These are phyloP conservation scores for Drosophila rhopaloa DNA, from an alignment of 1,140 invertebrate species.

Conservation along the genomic window DNA sequence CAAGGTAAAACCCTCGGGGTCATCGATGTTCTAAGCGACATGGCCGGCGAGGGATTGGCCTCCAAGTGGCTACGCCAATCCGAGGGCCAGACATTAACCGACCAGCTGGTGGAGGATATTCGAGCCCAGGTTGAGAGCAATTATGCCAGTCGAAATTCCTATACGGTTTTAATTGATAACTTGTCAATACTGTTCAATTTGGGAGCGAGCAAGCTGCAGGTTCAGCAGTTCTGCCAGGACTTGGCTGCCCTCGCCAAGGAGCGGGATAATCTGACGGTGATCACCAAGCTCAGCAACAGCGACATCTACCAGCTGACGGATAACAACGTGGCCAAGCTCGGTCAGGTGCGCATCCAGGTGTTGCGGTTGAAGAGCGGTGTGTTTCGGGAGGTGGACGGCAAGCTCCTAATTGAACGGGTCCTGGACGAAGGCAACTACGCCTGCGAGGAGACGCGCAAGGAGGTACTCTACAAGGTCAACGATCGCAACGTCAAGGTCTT, in stretches of 20 bases:
- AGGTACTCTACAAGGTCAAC: slow-evolving; percentile 89
- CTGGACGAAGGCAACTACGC: slow-evolving; percentile 80
- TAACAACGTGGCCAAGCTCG: slow-evolving; percentile 87
- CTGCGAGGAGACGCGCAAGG: slow-evolving; percentile 75
- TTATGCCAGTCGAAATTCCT: slow-evolving; percentile 66
- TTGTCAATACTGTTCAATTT: slow-evolving; percentile 89
- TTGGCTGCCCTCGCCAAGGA: slow-evolving; percentile 83
- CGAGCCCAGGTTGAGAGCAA: slow-evolving; percentile 60
- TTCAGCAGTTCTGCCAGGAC: slow-evolving; percentile 80
- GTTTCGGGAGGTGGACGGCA: slow-evolving; percentile 89
- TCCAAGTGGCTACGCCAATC: slow-evolving; percentile 71
- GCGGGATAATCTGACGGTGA: slow-evolving; percentile 84
- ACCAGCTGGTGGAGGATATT: slow-evolving; percentile 66
- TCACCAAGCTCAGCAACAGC: slow-evolving; percentile 85
- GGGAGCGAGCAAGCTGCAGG: slow-evolving; percentile 80
- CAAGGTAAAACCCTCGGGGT: slow-evolving; percentile 86
- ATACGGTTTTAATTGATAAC: slow-evolving; percentile 89
- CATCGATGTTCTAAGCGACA: slow-evolving; percentile 86
- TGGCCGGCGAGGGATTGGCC: slow-evolving; percentile 67
- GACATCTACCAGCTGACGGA: slow-evolving; percentile 86
- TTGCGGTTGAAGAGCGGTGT: slow-evolving; percentile 88
- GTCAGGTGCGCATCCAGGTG: slow-evolving; percentile 87
- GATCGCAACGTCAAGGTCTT: slow-evolving; percentile 90
- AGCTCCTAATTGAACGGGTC: slow-evolving; percentile 86
- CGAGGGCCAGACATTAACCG: slow-evolving; percentile 54